phyloP scores from a whole-genome alignment of 2,797 vertebrate genomes.

The Gymnopithys bicolor region DNA sequence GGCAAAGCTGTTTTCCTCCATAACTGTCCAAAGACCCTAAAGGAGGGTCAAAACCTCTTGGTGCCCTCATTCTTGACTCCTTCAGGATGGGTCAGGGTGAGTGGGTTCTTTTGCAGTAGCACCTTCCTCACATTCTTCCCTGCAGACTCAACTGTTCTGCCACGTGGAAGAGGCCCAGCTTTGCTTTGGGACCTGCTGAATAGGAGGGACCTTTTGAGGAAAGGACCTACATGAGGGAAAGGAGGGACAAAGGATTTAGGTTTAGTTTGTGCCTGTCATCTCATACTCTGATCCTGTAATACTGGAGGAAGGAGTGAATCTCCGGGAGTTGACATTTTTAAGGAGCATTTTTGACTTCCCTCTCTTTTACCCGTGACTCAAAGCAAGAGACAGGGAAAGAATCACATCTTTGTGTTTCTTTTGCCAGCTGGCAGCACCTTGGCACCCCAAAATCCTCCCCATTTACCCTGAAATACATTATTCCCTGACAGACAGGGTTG shows the following conservation, averaged over 20 bases:
- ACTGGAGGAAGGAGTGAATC: neutral
- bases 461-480: neutral
- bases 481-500: neutral
- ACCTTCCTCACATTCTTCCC: neutral
- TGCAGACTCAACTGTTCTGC: neutral
- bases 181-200: neutral
- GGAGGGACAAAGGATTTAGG: neutral
- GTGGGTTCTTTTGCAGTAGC: rapidly evolving
- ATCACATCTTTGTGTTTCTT: neutral
- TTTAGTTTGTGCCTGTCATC: neutral
- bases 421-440: neutral
- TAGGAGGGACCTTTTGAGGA: neutral
- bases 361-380: neutral
- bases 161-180: neutral
- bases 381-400: neutral
- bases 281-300: neutral
- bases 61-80: neutral
- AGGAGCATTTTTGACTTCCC: neutral
- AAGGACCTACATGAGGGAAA: neutral
- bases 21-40: neutral
- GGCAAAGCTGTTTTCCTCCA: neutral
- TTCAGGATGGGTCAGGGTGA: neutral
- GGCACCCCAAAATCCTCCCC: neutral
- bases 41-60: neutral
- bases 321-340: neutral